These are phyloP conservation scores for Elaeidobius kamerunicus DNA, from an alignment of 2,888 invertebrate genomes.

Conservation along the genomic window DNA sequence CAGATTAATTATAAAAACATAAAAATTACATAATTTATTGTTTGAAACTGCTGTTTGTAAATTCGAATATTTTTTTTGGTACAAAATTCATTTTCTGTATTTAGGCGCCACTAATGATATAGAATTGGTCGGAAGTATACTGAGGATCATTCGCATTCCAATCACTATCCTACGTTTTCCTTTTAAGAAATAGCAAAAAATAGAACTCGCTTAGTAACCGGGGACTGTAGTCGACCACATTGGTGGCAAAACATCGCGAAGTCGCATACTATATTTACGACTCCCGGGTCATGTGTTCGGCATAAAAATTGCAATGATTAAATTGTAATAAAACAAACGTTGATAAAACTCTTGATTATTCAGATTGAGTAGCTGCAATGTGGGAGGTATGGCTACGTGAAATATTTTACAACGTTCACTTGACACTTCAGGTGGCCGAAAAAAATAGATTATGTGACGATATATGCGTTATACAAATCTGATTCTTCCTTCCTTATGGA, in stretches of 20 bases:
- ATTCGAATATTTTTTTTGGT: no score
- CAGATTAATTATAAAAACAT: neutral
- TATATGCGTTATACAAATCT: no score
- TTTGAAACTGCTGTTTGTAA: no score
- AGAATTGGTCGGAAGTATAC: constrained; percentile 21
- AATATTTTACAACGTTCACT: constrained; percentile 24
- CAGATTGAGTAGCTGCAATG: constrained; percentile 24
- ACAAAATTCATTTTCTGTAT: no score
- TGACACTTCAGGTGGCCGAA: constrained; percentile 26
- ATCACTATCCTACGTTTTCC: constrained; percentile 25
- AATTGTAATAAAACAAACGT: constrained; percentile 35
- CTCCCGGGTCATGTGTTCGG: constrained; percentile 38
- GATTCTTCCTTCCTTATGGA: no score
- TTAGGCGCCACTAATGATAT: constrained; percentile 3
- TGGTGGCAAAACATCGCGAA: constrained; percentile 30
- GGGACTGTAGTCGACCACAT: constrained; percentile 24
- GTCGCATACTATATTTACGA: constrained; percentile 44
- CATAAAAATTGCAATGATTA: constrained; percentile 48
- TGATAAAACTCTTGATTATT: constrained; percentile 28
- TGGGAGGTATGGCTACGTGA: constrained; percentile 28
- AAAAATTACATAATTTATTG: no score
- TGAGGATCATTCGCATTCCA: constrained; percentile 22
- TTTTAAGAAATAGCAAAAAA: constrained; percentile 31
- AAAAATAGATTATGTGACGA: neutral
- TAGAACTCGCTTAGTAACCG: constrained; percentile 31